Evolutionary conservation across 2,797 vertebrate species (phyloP), one percentile per base, ranked within the genome.

Genomic region (Notoglanidium macrostoma): DNA sequence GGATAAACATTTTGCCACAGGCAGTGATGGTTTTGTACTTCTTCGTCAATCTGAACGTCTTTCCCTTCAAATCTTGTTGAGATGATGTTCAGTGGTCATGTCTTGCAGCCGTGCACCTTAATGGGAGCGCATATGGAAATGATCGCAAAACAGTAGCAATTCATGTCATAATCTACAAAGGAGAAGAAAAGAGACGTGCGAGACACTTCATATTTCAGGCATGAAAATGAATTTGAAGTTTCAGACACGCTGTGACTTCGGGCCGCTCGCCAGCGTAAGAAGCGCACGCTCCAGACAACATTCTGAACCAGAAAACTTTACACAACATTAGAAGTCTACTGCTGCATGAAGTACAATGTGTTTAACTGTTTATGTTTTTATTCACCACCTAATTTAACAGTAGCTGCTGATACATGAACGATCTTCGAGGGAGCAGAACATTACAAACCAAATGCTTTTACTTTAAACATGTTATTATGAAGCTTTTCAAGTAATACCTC

Each of bases 61-160:
- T 72, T 79, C 67, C 54, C 85, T 67, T 79, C 51, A n/a, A 40
- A 44, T 40, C 83, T 35, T 51, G n/a, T 54, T 51, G 51, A 81
- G 83, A 80, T 65, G 76, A 76, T 82, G 68, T 80, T 84, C 61
- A 63, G 61, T 59, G 85, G 40, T 54, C 84, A 80, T 65, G 86
- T 59, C 85, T 85, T 86, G 55, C 65, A 80, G 65, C 72, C 70
- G 32, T 57, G 32, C 32, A 72, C 70, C 76, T 78, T 65, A 72
- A 90, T 90, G 85, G 73, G 54, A 21, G 11, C 0, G 61, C 90
- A 90, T 89, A 84, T 90, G 90, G 90, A 86, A 89, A 82, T 89
- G 84, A 90, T 90, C 88, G 87, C 83, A 55, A 79, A 88, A 91
- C 87, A 86, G 90, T 89, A 90, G 90, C 84, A 32, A 79, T 72